These are phyloP conservation scores for Dexiosoma caninum DNA, from an alignment of 2,888 invertebrate species.

Conservation along the genomic window DNA sequence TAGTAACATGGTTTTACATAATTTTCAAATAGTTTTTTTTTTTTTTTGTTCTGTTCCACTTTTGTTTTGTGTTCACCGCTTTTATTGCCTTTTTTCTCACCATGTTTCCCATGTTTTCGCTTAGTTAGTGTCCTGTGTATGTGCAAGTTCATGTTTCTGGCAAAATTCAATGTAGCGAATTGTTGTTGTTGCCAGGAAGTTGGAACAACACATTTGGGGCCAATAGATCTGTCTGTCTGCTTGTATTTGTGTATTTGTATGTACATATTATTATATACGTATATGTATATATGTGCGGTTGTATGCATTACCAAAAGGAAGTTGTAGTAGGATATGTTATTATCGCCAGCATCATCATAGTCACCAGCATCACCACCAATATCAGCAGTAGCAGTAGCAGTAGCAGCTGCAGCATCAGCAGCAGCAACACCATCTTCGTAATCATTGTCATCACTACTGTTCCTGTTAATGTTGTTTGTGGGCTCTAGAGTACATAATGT, in stretches of 20 bases:
- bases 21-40: constrained; percentile 41
- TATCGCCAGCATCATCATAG: constrained; percentile 42
- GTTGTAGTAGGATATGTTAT: constrained; percentile 61
- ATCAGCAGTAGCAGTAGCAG: neutral
- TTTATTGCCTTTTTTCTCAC: constrained; percentile 16
- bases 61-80: constrained; percentile 23
- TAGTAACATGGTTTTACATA: constrained; percentile 49
- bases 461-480: constrained; percentile 48
- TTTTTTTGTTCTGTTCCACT: neutral
- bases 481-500: constrained; percentile 48
- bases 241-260: neutral
- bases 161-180: constrained; percentile 42
- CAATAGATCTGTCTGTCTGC: constrained; percentile 24
- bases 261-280: too few species aligned
- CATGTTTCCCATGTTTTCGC: constrained; percentile 18
- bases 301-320: constrained; percentile 33
- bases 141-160: constrained; percentile 35
- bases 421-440: constrained; percentile 40
- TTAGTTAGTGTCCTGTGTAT: constrained; percentile 27
- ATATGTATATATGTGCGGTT: too few species aligned
- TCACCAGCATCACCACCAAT: neutral
- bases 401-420: neutral
- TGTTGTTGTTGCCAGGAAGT: constrained; percentile 56
- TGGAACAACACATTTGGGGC: constrained; percentile 60
- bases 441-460: constrained; percentile 52